phyloP scores from a whole-genome alignment of 2,113 vertebrate species.

The Ia io region DNA sequence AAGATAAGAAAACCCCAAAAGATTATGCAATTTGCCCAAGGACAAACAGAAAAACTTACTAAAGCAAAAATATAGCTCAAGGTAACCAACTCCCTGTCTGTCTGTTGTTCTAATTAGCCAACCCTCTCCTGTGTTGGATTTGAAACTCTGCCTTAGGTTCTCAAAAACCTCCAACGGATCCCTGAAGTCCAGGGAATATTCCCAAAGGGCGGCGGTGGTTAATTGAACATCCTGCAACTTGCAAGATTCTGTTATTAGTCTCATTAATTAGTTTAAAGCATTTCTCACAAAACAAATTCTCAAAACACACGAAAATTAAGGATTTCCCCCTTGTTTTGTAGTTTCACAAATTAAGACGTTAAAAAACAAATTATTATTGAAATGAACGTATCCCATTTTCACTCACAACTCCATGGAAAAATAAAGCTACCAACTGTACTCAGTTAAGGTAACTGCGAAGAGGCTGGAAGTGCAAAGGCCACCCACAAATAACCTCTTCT shows the following conservation, averaged over 20 bases:
- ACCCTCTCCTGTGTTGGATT: neutral
- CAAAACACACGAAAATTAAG: slow-evolving; percentile 67
- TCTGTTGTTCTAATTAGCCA: slow-evolving; percentile 64
- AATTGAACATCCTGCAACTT: slow-evolving; percentile 70
- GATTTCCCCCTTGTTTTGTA: slow-evolving; percentile 57
- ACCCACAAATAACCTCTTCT: neutral
- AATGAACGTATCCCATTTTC: slow-evolving; percentile 37
- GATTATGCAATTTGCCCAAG: slow-evolving; percentile 63
- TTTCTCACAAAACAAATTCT: slow-evolving; percentile 65
- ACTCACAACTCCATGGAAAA: slow-evolving; percentile 42
- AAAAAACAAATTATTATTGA: slow-evolving; percentile 56
- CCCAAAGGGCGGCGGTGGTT: slow-evolving; percentile 51
- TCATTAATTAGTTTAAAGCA: slow-evolving; percentile 71
- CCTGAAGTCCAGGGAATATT: slow-evolving; percentile 19
- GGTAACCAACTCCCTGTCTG: slow-evolving; percentile 47
- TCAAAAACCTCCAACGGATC: slow-evolving; percentile 33
- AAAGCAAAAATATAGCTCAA: slow-evolving; percentile 62
- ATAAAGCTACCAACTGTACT: neutral
- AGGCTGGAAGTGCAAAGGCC: neutral
- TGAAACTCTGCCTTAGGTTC: slow-evolving; percentile 34
- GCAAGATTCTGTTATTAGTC: slow-evolving; percentile 60
- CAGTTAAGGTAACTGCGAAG: neutral
- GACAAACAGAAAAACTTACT: slow-evolving; percentile 59
- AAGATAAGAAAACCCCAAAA: slow-evolving; percentile 61
- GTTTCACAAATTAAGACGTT: slow-evolving; percentile 66